A percentile compares a stretch with the other conserved stretches of the same genome.
Conservation (phyloP, 2,888 invertebrate species). For the Hirtodrosophila cameraria region DNA sequence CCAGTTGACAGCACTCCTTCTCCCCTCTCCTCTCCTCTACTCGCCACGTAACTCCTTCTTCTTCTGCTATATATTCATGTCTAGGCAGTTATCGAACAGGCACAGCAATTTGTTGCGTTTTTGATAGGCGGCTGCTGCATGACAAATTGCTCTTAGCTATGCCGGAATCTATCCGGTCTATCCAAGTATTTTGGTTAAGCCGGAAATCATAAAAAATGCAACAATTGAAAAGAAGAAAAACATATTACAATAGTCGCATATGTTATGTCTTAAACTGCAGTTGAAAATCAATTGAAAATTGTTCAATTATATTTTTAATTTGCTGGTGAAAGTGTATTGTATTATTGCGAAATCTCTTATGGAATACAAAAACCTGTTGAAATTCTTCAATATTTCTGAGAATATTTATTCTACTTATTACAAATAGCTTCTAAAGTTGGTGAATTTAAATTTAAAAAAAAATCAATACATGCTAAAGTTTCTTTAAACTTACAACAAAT, state of each 20-base stretch:
- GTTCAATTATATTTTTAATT: conserved; percentile 16
- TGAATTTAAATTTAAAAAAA: too few species aligned
- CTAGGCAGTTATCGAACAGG: too few species aligned
- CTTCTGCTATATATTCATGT: background rate
- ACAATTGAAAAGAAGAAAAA: conserved; percentile 7
- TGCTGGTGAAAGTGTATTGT: background rate
- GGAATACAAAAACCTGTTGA: too few species aligned
- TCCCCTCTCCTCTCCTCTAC: background rate
- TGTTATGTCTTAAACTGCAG: too few species aligned
- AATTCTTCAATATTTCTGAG: too few species aligned
- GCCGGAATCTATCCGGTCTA: conserved; percentile 24
- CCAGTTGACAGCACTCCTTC: conserved; percentile 31
- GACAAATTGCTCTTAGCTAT: conserved; percentile 48
- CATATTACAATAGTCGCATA: conserved; percentile 7
- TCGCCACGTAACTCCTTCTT: background rate
- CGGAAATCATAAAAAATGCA: conserved; percentile 44
- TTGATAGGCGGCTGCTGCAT: conserved; percentile 25
- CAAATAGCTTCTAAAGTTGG: too few species aligned
- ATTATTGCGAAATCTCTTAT: background rate
- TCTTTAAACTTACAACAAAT: too few species aligned
- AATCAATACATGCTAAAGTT: too few species aligned
- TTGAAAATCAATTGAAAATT: conserved; percentile 1
- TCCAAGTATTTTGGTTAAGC: conserved; percentile 23
- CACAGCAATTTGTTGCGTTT: conserved; percentile 36
- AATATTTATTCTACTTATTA: too few species aligned